Conservation (phyloP, 1,140 invertebrate species). For the Harlomillsia oculata region DNA sequence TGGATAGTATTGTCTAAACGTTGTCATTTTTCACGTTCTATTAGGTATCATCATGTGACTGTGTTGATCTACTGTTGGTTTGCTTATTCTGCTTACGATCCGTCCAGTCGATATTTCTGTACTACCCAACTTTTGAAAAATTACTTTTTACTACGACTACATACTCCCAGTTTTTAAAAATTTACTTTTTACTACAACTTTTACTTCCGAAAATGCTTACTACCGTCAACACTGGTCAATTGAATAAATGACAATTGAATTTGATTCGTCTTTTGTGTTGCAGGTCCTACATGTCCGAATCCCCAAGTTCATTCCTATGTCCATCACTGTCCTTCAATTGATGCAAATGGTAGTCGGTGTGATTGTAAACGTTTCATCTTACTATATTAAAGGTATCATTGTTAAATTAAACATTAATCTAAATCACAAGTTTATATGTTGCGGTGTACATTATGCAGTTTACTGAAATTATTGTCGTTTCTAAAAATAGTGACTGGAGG, state of each 20-base stretch:
- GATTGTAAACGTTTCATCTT: conserved; percentile 77
- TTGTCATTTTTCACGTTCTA: too few relatives aligned
- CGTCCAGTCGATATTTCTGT: conserved; percentile 84
- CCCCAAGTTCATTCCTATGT: conserved; percentile 75
- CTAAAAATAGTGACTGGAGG: conserved; percentile 4
- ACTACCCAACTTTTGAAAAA: too few relatives aligned
- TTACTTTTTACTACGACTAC: too few relatives aligned
- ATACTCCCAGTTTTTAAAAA: not conserved
- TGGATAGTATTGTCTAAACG: not conserved
- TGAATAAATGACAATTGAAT: not conserved
- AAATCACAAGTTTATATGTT: not conserved
- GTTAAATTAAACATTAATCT: not conserved
- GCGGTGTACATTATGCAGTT: not conserved
- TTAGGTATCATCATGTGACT: conserved; percentile 72
- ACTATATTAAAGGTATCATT: conserved; percentile 51
- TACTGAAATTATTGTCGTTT: not conserved
- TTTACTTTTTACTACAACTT: too few relatives aligned
- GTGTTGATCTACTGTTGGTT: conserved; percentile 94
- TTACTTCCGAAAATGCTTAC: too few relatives aligned
- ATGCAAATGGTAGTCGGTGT: conserved; percentile 91
- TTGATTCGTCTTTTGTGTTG: not conserved
- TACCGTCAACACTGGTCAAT: too few relatives aligned
- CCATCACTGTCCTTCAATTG: conserved; percentile 83
- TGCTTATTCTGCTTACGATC: conserved; percentile 79
- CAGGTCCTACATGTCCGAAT: conserved; percentile 22